Conservation (phyloP, 2,113 vertebrate species). For the Calidris pygmaea region DNA sequence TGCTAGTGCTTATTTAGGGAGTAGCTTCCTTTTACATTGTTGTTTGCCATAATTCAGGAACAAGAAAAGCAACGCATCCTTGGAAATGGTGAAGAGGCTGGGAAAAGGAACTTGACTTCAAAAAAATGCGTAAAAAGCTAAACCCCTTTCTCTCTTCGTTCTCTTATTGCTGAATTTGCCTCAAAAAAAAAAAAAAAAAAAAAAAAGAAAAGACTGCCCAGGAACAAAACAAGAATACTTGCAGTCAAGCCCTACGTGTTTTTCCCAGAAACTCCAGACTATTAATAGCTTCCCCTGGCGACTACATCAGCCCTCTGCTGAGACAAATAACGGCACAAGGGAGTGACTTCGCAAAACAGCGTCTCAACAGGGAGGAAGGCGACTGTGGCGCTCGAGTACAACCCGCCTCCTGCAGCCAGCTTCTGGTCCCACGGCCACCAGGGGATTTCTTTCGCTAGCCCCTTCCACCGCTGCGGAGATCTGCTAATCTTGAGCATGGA, state of each 20-base stretch:
- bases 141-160: neutral
- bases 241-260: neutral
- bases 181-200: neutral
- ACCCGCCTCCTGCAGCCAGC: neutral
- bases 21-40: neutral
- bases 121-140: neutral
- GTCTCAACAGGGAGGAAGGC: neutral
- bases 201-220: neutral
- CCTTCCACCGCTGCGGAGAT: neutral
- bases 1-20: neutral
- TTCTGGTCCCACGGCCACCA: neutral
- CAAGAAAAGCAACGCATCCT: neutral
- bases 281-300: constrained; percentile 30
- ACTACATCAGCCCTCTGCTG: constrained; percentile 2
- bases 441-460: neutral
- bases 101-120: neutral
- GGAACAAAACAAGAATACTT: neutral
- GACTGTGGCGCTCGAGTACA: neutral
- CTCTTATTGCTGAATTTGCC: neutral
- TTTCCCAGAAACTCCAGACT: neutral
- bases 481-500: neutral
- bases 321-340: neutral
- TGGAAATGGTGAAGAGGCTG: neutral
- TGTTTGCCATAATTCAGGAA: neutral
- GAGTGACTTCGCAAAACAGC: neutral